Evolutionary conservation across 2,113 vertebrate genomes (phyloP).

Genomic region (Girardinichthys multiradiatus): DNA sequence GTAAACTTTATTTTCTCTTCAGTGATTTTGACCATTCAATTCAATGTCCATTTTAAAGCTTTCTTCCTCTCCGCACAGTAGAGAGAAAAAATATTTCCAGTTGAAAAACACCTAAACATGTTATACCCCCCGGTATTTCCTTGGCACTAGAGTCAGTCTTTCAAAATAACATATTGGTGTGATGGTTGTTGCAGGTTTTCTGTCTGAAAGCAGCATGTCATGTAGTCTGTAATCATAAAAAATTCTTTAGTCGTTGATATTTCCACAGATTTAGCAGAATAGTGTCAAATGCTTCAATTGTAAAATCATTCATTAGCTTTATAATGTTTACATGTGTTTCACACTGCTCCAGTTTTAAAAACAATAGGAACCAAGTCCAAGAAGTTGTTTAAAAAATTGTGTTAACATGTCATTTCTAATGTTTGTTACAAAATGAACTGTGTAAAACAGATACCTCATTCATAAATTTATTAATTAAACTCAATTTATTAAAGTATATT

Average conservation of each 20-base stretch:
- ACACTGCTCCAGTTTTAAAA: not conserved
- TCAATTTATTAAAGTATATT: too few relatives aligned
- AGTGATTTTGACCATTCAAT: slow-evolving; percentile 6
- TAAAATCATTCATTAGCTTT: not conserved
- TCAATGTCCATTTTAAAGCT: slow-evolving; percentile 7
- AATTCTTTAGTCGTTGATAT: not conserved
- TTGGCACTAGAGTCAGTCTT: slow-evolving; percentile 21
- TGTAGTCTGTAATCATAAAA: not conserved
- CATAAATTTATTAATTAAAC: too few relatives aligned
- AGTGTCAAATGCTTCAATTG: not conserved
- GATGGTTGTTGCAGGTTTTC: not conserved
- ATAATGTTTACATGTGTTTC: not conserved
- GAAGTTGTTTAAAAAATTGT: not conserved
- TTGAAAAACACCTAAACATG: slow-evolving; percentile 14
- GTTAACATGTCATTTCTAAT: too few relatives aligned
- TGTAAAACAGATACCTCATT: not conserved
- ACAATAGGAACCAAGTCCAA: not conserved
- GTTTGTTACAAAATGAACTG: too few relatives aligned
- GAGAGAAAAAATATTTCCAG: not conserved
- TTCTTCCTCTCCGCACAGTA: not conserved
- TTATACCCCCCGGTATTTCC: slow-evolving; percentile 25
- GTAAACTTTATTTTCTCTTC: slow-evolving; percentile 23
- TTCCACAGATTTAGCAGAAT: not conserved
- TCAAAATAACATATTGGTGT: slow-evolving; percentile 21
- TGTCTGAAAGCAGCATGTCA: not conserved